These are phyloP conservation scores for Leucosticte australis DNA, from an alignment of 2,113 vertebrate genomes.

Conservation along the genomic window DNA sequence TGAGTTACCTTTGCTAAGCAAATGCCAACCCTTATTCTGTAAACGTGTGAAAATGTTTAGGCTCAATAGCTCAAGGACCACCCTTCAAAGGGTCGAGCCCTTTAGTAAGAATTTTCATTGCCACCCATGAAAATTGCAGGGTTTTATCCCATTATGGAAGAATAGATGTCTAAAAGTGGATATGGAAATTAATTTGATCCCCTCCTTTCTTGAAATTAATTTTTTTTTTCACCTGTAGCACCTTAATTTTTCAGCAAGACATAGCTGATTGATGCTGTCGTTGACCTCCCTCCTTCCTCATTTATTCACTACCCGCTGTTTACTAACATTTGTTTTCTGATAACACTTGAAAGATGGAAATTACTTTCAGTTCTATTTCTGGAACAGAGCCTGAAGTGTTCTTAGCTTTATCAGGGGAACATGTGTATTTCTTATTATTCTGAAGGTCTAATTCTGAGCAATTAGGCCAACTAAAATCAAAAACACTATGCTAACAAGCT, in stretches of 20 bases:
- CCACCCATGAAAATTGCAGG: neutral
- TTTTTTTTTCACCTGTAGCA: neutral
- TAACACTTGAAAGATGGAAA: conserved; percentile 45
- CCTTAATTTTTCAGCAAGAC: conserved; percentile 4
- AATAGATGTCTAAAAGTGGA: neutral
- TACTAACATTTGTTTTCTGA: conserved; percentile 49
- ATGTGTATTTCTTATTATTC: conserved; percentile 18
- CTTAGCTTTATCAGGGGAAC: conserved; percentile 6
- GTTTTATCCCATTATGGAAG: neutral
- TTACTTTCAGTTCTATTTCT: conserved; percentile 18
- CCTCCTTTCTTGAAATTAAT: neutral
- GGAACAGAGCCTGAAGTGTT: conserved; percentile 9
- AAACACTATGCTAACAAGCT: neutral
- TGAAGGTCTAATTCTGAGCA: conserved; percentile 33
- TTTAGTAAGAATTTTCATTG: neutral
- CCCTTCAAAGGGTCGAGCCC: neutral
- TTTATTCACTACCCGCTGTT: neutral
- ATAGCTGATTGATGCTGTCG: neutral
- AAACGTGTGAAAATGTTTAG: neutral
- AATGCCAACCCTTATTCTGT: neutral
- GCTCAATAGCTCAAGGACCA: neutral
- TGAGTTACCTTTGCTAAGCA: neutral
- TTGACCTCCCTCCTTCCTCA: neutral
- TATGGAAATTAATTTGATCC: neutral
- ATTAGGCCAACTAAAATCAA: conserved; percentile 35